These are phyloP conservation scores for Chymomyza fuscimana DNA, from an alignment of 2,888 invertebrate genomes.

Conservation along the genomic window DNA sequence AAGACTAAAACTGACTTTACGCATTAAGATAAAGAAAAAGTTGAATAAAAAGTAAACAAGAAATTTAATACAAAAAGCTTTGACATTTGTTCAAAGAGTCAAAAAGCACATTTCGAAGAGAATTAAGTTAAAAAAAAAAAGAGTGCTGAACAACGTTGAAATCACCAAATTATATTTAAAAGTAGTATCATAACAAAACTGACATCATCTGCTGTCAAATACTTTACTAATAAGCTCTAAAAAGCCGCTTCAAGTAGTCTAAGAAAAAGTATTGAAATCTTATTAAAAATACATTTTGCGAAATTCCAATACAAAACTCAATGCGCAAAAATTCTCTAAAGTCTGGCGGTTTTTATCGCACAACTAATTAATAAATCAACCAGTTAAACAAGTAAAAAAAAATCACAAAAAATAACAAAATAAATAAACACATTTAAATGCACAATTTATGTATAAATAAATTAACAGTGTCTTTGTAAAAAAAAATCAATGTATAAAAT, in stretches of 20 bases:
- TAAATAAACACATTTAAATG: constrained; percentile 18
- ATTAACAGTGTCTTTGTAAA: constrained; percentile 33
- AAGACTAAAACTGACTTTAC: too few relatives aligned
- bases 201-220: constrained; percentile 50
- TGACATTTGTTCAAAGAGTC: too few relatives aligned
- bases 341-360: constrained; percentile 28
- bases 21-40: too few relatives aligned
- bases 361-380: constrained; percentile 61
- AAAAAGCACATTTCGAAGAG: neutral
- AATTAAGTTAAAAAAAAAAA: neutral
- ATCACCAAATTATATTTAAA: constrained; percentile 16
- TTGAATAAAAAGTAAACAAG: too few relatives aligned
- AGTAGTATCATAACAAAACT: constrained; percentile 30
- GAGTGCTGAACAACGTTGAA: constrained; percentile 7
- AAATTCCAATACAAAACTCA: constrained; percentile 27
- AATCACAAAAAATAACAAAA: constrained; percentile 22
- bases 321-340: neutral
- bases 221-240: constrained; percentile 24
- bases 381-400: constrained; percentile 26
- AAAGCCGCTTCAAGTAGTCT: constrained; percentile 7
- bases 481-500: neutral
- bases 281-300: constrained; percentile 66
- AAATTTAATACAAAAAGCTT: too few relatives aligned
- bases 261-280: constrained; percentile 27
- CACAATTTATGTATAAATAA: constrained; percentile 28